phyloP scores from a whole-genome alignment of 2,797 vertebrate species.

The Lepidocolaptes lacrymiger region DNA sequence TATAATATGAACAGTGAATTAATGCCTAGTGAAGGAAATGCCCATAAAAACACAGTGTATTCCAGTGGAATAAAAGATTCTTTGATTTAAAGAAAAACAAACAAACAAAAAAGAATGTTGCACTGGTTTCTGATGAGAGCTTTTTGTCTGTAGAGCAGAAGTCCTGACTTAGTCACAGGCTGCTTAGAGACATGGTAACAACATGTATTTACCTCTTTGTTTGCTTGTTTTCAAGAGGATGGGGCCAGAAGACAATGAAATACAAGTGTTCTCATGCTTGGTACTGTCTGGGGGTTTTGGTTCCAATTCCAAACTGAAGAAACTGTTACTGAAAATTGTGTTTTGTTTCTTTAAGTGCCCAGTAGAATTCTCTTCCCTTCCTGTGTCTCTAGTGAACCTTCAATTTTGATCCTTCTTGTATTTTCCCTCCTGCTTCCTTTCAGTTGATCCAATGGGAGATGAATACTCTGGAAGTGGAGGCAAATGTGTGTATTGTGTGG shows the following conservation, averaged over 20 bases:
- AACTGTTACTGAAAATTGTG: neutral
- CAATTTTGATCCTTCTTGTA: slow-evolving; percentile 88
- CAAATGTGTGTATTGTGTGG: slow-evolving; percentile 98
- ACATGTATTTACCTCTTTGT: neutral
- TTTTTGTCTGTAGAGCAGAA: neutral
- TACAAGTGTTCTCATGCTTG: neutral
- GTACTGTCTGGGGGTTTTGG: neutral
- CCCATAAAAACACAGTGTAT: neutral
- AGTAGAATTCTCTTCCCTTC: slow-evolving; percentile 64
- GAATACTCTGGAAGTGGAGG: slow-evolving; percentile 96
- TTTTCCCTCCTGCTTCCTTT: slow-evolving; percentile 89
- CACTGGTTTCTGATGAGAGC: neutral
- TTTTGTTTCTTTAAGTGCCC: slow-evolving; percentile 29
- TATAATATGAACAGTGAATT: neutral
- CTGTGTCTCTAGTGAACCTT: slow-evolving; percentile 67
- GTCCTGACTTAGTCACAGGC: neutral
- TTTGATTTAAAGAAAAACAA: neutral
- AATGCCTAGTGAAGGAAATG: neutral
- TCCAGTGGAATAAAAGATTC: neutral
- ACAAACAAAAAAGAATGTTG: neutral
- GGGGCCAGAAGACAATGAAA: neutral
- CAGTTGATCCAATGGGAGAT: slow-evolving; percentile 96
- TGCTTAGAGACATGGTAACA: neutral
- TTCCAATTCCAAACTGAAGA: slow-evolving; percentile 4
- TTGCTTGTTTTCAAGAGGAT: slow-evolving; percentile 15